Evolutionary conservation across 1,140 invertebrate genomes (phyloP).

Genomic region (Bombus picipes): DNA sequence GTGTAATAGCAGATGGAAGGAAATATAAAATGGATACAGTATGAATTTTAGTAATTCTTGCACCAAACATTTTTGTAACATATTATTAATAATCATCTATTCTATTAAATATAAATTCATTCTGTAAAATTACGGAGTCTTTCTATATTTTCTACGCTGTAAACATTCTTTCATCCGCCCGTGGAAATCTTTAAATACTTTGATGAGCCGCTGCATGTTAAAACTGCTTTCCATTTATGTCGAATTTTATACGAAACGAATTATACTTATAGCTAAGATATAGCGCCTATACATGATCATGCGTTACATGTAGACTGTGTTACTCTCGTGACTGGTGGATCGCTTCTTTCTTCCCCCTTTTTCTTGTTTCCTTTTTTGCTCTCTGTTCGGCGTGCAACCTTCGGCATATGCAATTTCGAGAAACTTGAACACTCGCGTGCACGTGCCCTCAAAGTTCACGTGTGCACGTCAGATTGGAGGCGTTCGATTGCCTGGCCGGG

Average conservation of each 20-base stretch:
- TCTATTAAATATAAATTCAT: too few relatives aligned
- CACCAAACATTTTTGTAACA: too few relatives aligned
- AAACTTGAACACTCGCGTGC: constrained; percentile 29
- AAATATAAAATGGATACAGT: too few relatives aligned
- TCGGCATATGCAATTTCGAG: constrained; percentile 18
- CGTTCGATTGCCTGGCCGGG: neutral
- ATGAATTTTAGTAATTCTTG: too few relatives aligned
- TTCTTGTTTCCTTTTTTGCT: neutral
- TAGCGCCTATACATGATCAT: neutral
- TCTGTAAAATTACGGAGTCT: too few relatives aligned
- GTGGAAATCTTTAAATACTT: rapidly evolving
- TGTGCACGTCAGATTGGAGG: constrained; percentile 13
- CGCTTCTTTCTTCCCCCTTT: neutral
- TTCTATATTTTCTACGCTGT: too few relatives aligned
- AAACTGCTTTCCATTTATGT: too few relatives aligned
- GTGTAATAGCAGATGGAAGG: too few relatives aligned
- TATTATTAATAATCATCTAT: too few relatives aligned
- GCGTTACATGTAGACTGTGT: neutral
- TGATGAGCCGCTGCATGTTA: too few relatives aligned
- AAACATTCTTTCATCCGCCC: too few relatives aligned
- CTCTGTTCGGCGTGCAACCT: neutral
- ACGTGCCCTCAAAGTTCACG: neutral
- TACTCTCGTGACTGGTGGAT: neutral
- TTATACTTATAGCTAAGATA: neutral
- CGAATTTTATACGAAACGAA: neutral